phyloP scores from a whole-genome alignment of 2,113 vertebrate genomes.

The Zosterops lateralis region DNA sequence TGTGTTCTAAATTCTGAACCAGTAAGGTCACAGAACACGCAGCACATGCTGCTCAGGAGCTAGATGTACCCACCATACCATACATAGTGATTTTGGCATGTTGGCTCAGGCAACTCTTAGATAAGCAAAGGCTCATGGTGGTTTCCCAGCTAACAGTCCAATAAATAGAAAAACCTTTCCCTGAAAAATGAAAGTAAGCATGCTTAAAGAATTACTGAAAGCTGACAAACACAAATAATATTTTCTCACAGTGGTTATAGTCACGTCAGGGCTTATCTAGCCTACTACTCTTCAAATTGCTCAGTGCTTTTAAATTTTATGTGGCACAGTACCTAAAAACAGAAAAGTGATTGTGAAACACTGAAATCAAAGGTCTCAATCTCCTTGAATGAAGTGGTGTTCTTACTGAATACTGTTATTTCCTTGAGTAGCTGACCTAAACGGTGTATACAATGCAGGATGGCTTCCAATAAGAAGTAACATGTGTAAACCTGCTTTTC shows the following conservation, averaged over 20 bases:
- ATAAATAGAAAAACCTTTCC: background rate
- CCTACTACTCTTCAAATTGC: background rate
- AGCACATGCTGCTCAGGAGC: background rate
- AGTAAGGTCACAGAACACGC: background rate
- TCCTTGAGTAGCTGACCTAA: background rate
- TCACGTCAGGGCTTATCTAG: background rate
- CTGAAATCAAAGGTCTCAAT: background rate
- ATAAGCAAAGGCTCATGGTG: background rate
- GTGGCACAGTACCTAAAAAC: background rate
- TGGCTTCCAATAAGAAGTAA: background rate
- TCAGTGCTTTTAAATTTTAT: background rate
- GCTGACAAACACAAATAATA: background rate
- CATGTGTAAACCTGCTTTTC: constrained; percentile 36
- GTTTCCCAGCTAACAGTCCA: background rate
- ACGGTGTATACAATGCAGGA: background rate
- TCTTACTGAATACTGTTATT: background rate
- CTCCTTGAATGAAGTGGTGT: background rate
- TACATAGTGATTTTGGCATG: background rate
- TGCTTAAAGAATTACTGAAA: background rate
- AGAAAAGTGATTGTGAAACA: background rate
- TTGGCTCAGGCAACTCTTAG: background rate
- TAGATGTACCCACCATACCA: background rate
- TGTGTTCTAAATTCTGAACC: constrained; percentile 2
- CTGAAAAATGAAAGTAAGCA: background rate
- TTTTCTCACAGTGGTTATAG: background rate